Percentiles rank a stretch among this genome's conserved stretches.
Evolutionary conservation across 2,888 invertebrate species (phyloP).

Genomic region (Pterostichus niger): DNA sequence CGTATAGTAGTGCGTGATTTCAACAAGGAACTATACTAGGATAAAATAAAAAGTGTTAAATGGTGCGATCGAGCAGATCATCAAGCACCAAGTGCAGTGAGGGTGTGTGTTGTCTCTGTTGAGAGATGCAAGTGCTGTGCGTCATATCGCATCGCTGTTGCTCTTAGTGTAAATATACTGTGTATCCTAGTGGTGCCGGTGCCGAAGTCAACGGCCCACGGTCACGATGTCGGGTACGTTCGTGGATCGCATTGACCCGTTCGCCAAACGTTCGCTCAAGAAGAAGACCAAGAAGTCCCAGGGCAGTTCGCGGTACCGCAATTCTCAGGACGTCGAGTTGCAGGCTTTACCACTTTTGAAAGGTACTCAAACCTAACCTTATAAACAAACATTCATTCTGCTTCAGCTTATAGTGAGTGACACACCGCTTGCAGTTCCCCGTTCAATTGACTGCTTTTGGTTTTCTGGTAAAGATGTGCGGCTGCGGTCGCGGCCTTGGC

Average conservation of each 20-base stretch:
- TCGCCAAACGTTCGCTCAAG: slow-evolving; percentile 97
- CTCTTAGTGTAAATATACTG: slow-evolving; percentile 61
- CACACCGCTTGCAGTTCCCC: too few species aligned
- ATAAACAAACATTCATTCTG: slow-evolving; percentile 3
- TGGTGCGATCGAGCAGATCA: slow-evolving; percentile 18
- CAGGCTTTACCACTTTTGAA: slow-evolving; percentile 97
- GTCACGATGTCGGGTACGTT: slow-evolving; percentile 89
- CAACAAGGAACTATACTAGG: not conserved
- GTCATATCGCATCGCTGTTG: not conserved
- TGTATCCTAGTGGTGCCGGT: slow-evolving; percentile 68
- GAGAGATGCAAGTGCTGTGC: slow-evolving; percentile 54
- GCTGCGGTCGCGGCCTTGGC: too few species aligned
- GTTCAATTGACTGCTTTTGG: not conserved
- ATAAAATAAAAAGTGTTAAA: slow-evolving; percentile 9
- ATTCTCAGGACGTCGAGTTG: slow-evolving; percentile 98
- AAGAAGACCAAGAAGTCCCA: slow-evolving; percentile 99
- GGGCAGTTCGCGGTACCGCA: slow-evolving; percentile 98
- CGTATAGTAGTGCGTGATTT: not conserved
- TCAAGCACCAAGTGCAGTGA: slow-evolving; percentile 23
- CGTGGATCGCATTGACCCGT: slow-evolving; percentile 99
- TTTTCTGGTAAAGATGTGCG: not conserved
- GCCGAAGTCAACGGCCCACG: slow-evolving; percentile 67
- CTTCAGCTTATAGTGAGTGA: slow-evolving; percentile 23
- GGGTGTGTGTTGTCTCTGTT: slow-evolving; percentile 39
- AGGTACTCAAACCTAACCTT: slow-evolving; percentile 81